phyloP scores from a whole-genome alignment of 1,140 invertebrate species.

The Nephotettix cincticeps region DNA sequence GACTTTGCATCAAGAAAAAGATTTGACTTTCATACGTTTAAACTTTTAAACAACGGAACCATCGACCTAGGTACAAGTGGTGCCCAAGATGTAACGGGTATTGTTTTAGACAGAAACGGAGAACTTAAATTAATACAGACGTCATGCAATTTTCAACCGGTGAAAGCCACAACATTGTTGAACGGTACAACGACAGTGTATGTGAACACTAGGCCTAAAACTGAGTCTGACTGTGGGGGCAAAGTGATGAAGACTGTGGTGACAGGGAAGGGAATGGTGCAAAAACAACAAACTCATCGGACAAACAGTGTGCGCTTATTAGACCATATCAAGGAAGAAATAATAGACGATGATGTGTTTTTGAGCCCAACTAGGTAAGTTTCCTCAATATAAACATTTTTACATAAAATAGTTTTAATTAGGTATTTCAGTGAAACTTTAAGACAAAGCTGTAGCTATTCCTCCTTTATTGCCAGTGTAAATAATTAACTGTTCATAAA shows the following conservation, averaged over 20 bases:
- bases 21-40: constrained; percentile 63
- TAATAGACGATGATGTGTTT: constrained; percentile 66
- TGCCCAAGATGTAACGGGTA: constrained; percentile 55
- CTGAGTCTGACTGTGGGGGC: constrained; percentile 23
- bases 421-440: too few species aligned
- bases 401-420: too few species aligned
- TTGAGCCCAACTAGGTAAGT: constrained; percentile 65
- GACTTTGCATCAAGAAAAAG: constrained; percentile 67
- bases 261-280: constrained; percentile 13
- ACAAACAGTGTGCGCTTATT: constrained; percentile 34
- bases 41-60: constrained; percentile 59
- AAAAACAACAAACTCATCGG: constrained; percentile 8
- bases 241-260: constrained; percentile 27
- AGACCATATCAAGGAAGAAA: constrained; percentile 56
- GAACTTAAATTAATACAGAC: constrained; percentile 64
- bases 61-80: constrained; percentile 57
- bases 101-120: constrained; percentile 62
- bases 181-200: constrained; percentile 34
- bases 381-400: too few species aligned
- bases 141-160: constrained; percentile 38
- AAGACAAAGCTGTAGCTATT: too few species aligned
- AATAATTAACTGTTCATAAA: too few species aligned
- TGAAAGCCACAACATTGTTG: constrained; percentile 32
- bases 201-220: constrained; percentile 33
- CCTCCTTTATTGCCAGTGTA: too few species aligned